Conservation (phyloP, 2,113 vertebrate species). For the Rallus limicola region DNA sequence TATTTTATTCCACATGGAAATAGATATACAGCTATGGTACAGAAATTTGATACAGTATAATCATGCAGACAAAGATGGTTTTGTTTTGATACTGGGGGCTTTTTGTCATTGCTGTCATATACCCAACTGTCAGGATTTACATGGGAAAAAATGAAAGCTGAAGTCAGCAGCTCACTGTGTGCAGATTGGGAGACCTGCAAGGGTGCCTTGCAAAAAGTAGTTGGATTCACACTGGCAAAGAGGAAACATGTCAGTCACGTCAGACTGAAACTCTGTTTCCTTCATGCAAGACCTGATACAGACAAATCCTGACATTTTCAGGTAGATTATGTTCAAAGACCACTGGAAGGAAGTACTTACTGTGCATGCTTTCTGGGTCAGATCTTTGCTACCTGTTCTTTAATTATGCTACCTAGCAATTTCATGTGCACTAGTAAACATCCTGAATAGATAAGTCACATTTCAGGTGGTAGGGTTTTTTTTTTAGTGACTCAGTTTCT, state of each 20-base stretch:
- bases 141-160: slow-evolving; percentile 7
- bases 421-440: background rate
- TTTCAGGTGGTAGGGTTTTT: background rate
- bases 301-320: background rate
- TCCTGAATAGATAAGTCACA: background rate
- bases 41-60: background rate
- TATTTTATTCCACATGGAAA: background rate
- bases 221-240: background rate
- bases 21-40: background rate
- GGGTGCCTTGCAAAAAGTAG: background rate
- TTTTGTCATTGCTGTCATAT: background rate
- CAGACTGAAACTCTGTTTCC: background rate
- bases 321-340: background rate
- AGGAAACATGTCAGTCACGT: background rate
- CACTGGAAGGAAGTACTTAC: background rate
- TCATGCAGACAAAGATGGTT: background rate
- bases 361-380: background rate
- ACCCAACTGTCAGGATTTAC: background rate
- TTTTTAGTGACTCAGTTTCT: background rate
- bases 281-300: background rate
- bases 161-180: background rate
- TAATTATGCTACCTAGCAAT: background rate
- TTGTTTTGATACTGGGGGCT: background rate
- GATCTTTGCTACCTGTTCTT: background rate
- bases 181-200: background rate